These are phyloP conservation scores for Dascillus cervinus DNA, from an alignment of 2,888 invertebrate genomes.

Conservation along the genomic window DNA sequence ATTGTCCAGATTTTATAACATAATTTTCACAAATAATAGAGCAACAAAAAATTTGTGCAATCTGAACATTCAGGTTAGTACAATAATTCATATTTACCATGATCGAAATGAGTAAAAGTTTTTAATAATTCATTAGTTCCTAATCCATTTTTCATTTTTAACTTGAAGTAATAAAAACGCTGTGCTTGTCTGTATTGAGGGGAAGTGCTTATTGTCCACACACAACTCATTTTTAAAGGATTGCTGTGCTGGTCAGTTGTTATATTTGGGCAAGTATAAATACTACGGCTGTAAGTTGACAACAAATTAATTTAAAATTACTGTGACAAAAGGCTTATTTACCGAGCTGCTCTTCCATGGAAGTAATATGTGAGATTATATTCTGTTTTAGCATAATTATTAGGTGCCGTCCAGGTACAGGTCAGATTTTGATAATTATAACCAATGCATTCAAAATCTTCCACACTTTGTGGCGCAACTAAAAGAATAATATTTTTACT, in stretches of 20 bases:
- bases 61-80: too few species aligned
- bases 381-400: conserved; percentile 49
- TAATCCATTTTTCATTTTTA: conserved; percentile 56
- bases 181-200: conserved; percentile 50
- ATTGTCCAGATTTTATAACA: too few species aligned
- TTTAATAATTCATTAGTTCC: conserved; percentile 48
- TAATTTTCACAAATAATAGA: neutral
- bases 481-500: conserved; percentile 14
- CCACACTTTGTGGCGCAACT: conserved; percentile 55
- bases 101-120: conserved; percentile 51
- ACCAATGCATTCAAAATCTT: conserved; percentile 65
- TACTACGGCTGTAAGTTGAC: conserved; percentile 13
- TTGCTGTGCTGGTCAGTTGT: conserved; percentile 19
- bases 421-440: conserved; percentile 65
- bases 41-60: too few species aligned
- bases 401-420: conserved; percentile 63
- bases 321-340: too few species aligned
- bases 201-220: conserved; percentile 44
- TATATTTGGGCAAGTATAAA: conserved; percentile 9
- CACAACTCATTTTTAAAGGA: conserved; percentile 35
- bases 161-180: conserved; percentile 48
- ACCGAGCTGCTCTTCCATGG: conserved; percentile 38
- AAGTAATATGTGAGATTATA: conserved; percentile 47
- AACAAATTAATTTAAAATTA: neutral
- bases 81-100: conserved; percentile 35